These are phyloP conservation scores for Troilus luridus DNA, from an alignment of 2,888 invertebrate genomes.

Conservation along the genomic window DNA sequence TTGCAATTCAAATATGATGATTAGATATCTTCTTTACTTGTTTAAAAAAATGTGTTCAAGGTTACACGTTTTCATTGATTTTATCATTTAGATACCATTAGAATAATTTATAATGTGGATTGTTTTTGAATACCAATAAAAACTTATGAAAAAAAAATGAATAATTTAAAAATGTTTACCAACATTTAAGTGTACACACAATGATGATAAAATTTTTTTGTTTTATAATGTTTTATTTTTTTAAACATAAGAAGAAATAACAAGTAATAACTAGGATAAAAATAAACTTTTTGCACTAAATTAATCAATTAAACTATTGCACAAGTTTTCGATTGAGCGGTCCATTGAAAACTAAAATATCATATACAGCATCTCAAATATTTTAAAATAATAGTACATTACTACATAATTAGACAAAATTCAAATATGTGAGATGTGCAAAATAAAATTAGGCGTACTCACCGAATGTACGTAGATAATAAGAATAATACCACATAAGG, in stretches of 20 bases:
- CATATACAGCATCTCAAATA: not conserved
- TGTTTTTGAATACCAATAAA: not conserved
- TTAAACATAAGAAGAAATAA: not conserved
- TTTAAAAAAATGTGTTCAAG: not conserved
- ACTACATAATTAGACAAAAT: not conserved
- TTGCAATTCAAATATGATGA: too few relatives aligned
- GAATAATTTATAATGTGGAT: not conserved
- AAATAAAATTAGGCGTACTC: slow-evolving; percentile 21
- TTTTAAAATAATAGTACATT: not conserved
- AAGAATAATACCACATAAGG: not conserved
- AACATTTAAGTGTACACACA: not conserved
- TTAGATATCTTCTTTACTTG: not conserved
- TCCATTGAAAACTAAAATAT: not conserved
- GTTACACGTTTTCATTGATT: not conserved
- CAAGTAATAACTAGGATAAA: not conserved
- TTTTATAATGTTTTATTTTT: not conserved
- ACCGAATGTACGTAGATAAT: not conserved
- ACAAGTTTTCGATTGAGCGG: not conserved
- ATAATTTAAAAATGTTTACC: not conserved
- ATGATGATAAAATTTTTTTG: too few relatives aligned
- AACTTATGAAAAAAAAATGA: not conserved
- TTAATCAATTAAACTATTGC: not conserved
- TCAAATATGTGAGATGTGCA: not conserved
- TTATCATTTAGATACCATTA: not conserved
- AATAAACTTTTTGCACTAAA: not conserved